Evolutionary conservation across 2,113 vertebrate genomes (phyloP).

Genomic region (Cyrtonyx montezumae): DNA sequence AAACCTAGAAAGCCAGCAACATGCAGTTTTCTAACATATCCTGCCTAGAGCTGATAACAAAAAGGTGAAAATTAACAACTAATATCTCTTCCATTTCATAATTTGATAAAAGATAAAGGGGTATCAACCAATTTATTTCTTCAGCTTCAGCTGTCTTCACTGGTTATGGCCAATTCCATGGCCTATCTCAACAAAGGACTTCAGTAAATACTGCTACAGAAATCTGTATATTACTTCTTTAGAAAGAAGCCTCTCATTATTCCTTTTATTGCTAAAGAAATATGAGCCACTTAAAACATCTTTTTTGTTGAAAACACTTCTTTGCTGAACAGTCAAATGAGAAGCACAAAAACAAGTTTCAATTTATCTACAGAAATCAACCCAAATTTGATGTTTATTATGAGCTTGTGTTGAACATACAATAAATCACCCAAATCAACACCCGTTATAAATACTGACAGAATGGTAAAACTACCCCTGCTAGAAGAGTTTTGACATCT

Average conservation of each 20-base stretch:
- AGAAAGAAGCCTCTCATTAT: background rate
- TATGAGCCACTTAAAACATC: background rate
- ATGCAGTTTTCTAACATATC: background rate
- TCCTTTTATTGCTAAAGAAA: background rate
- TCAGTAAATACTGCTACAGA: background rate
- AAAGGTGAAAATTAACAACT: background rate
- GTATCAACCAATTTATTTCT: background rate
- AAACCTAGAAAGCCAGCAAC: background rate
- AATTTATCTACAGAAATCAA: background rate
- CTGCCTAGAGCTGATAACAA: background rate
- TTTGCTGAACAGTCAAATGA: background rate
- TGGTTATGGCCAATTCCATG: background rate
- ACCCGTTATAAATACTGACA: background rate
- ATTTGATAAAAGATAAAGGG: background rate
- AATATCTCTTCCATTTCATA: background rate
- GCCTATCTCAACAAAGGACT: background rate
- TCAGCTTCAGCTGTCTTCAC: background rate
- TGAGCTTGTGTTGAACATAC: background rate
- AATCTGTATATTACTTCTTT: background rate
- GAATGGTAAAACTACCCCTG: background rate
- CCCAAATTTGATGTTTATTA: background rate
- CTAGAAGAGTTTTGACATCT: background rate
- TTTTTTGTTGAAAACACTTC: background rate
- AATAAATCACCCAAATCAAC: background rate
- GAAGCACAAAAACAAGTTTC: background rate